phyloP scores from a whole-genome alignment of 2,797 vertebrate genomes.

The Poecilia picta region DNA sequence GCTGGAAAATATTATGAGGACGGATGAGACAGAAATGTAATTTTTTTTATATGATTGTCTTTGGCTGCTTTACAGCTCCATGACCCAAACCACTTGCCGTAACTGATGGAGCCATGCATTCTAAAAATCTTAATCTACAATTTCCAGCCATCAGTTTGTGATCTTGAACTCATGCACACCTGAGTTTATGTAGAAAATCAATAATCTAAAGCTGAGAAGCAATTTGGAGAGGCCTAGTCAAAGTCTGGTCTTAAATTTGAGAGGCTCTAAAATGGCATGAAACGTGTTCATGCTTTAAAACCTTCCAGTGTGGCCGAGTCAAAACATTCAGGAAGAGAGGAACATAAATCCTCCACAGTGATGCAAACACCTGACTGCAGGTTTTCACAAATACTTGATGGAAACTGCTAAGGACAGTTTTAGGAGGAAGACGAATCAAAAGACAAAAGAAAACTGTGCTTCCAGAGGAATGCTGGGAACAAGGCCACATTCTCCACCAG shows the following conservation, averaged over 20 bases:
- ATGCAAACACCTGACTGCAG: background rate
- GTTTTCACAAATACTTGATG: background rate
- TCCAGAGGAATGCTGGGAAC: slow-evolving; percentile 20
- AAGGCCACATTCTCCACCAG: slow-evolving; percentile 26
- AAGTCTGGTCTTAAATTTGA: background rate
- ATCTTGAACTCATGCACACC: background rate
- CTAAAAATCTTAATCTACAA: background rate
- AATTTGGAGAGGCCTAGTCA: background rate
- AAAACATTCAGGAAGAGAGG: background rate
- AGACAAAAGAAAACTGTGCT: slow-evolving; percentile 13
- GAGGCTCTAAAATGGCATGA: background rate
- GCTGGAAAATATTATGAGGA: background rate
- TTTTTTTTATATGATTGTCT: background rate
- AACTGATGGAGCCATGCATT: background rate
- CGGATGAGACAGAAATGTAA: background rate
- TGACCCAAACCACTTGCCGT: background rate
- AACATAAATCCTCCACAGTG: background rate
- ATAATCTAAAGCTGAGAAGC: background rate
- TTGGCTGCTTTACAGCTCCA: background rate
- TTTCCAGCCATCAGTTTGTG: background rate
- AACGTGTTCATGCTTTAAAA: background rate
- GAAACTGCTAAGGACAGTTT: background rate
- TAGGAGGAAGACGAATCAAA: background rate
- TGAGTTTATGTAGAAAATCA: background rate
- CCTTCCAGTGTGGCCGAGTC: background rate